Evolutionary conservation across 2,888 invertebrate genomes (phyloP).

Genomic region (Pantelozetes paolii): DNA sequence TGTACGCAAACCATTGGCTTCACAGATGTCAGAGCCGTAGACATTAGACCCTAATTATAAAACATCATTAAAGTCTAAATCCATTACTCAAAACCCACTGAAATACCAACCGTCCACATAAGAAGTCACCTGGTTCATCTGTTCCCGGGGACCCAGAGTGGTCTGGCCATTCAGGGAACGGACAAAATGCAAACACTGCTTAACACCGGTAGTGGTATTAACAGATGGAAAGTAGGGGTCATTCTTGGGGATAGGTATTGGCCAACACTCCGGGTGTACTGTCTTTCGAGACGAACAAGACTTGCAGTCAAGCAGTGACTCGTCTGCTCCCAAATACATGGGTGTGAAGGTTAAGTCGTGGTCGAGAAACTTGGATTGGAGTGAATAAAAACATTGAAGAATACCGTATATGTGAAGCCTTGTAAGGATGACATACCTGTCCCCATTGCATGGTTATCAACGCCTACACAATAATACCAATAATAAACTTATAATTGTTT

Average conservation of each 20-base stretch:
- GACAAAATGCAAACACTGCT: slow-evolving; percentile 90
- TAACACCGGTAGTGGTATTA: slow-evolving; percentile 68
- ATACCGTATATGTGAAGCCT: background rate
- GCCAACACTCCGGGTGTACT: slow-evolving; percentile 89
- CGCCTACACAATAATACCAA: slow-evolving; percentile 7
- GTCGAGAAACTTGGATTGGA: slow-evolving; percentile 59
- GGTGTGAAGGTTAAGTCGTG: slow-evolving; percentile 93
- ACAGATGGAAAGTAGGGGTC: slow-evolving; percentile 83
- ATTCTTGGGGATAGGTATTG: slow-evolving; percentile 79
- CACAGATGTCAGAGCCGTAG: slow-evolving; percentile 83
- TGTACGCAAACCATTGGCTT: slow-evolving; percentile 69
- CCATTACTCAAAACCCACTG: background rate
- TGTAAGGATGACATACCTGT: slow-evolving; percentile 37
- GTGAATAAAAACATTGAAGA: background rate
- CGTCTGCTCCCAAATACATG: slow-evolving; percentile 63
- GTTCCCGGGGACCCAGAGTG: slow-evolving; percentile 71
- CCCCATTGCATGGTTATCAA: slow-evolving; percentile 41
- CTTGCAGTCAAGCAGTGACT: slow-evolving; percentile 82
- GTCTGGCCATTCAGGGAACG: slow-evolving; percentile 87
- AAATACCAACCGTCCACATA: slow-evolving; percentile 66
- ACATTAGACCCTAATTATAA: slow-evolving; percentile 62
- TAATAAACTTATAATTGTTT: background rate
- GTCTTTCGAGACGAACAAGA: slow-evolving; percentile 79
- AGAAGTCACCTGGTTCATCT: slow-evolving; percentile 88
- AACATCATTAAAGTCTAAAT: background rate